Evolutionary conservation across 2,113 vertebrate species (phyloP), one percentile per base, ranked within the genome.

Genomic region (Triplophysa rosa): DNA sequence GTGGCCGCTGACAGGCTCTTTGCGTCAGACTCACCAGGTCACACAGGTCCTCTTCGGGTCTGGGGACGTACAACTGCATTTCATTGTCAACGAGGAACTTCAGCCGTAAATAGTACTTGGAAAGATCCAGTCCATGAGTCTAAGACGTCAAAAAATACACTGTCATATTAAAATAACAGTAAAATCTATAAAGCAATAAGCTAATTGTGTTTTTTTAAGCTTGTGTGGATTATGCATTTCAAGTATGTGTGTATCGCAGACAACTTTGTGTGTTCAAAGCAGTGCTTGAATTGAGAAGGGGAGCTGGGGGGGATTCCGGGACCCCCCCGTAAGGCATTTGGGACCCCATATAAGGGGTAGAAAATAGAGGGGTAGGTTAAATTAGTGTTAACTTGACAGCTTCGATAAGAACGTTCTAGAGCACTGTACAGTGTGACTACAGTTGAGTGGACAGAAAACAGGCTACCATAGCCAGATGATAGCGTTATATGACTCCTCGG

Each of bases 1-100:
- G 62, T 58, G 13, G n/a, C 45, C 19, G 0, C 61, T 56, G 56
- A 56, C 66, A 64, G 58, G 42, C 24, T 14, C 3, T 62, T 21
- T 66, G 52, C 23, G 10, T 45, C n/a, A 29, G 84, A 29, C 91
- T 95, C 94, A 98, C 98, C 96, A 98, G 87, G 78, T 99, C 98
- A 6, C 95, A 96, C 86, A 98, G 90, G 87, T 98, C 96, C 87
- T 98, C 97, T 62, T 98, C 96, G 0, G 91, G 90, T 87, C 93
- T 94, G 4, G 98, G 98, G 9, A 96, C 66, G 0, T 95, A 98
- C 67, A 92, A 86, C 16, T 94, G 95, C 56, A 92, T 90, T 80
- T 93, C 91, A 88, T 91, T 93, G 59, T 94, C 93, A 0, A 92
- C 80, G 17, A 94, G 90, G 83, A 98, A 95, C 80, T 96, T 98